Conservation (phyloP, 2,113 vertebrate species). For the Clupea harengus region DNA sequence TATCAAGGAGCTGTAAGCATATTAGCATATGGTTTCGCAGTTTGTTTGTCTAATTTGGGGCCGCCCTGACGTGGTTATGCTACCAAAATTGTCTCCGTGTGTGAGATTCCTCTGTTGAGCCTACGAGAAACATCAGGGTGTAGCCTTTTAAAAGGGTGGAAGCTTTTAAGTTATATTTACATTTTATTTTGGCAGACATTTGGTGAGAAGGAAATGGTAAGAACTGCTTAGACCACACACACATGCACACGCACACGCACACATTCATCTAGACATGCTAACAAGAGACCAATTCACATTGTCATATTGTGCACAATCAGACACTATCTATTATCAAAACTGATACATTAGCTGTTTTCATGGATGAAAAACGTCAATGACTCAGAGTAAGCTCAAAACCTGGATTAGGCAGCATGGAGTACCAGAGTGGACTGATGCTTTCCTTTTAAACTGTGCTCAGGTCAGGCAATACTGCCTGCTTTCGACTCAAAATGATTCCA, state of each 20-base stretch:
- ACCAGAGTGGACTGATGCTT: background rate
- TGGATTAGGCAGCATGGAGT: background rate
- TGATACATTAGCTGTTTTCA: background rate
- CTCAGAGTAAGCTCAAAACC: background rate
- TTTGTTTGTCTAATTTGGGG: slow-evolving; percentile 40
- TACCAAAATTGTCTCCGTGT: slow-evolving; percentile 6
- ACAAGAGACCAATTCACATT: background rate
- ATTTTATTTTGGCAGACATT: background rate
- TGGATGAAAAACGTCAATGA: background rate
- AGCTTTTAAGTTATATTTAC: slow-evolving; percentile 22
- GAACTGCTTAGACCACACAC: background rate
- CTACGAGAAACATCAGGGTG: background rate
- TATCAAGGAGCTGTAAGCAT: slow-evolving; percentile 3
- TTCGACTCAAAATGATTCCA: background rate
- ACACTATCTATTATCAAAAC: background rate
- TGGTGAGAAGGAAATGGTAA: background rate
- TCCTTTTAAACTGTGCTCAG: background rate
- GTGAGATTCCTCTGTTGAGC: background rate
- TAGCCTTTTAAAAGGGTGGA: background rate
- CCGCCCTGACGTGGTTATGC: background rate
- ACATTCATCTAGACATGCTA: background rate
- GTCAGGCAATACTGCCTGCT: background rate
- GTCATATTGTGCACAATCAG: background rate
- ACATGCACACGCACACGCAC: background rate
- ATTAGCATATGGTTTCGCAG: slow-evolving; percentile 26